Evolutionary conservation across 2,888 invertebrate genomes (phyloP).

Genomic region (Drosophila melanosoma): DNA sequence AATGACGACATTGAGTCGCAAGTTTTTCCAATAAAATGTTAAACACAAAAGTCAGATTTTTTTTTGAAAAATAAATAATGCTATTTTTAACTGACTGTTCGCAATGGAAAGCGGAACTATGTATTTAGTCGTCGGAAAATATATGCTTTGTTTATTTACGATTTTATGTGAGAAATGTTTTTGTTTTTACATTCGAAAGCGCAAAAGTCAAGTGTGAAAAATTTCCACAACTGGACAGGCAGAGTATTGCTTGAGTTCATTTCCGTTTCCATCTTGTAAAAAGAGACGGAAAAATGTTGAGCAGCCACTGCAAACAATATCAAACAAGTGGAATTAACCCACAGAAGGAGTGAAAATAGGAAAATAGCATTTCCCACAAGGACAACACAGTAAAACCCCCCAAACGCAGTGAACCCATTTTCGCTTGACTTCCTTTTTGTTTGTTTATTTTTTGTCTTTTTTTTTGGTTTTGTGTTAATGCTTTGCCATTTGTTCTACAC

Average conservation of each 20-base stretch:
- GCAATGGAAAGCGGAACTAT: conserved; percentile 28
- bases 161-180: conserved; percentile 15
- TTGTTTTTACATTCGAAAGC: conserved; percentile 26
- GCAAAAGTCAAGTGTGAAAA: conserved; percentile 40
- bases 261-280: conserved; percentile 63
- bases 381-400: not conserved
- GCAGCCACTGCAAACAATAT: conserved; percentile 47
- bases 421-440: conserved; percentile 68
- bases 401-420: conserved; percentile 61
- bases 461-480: conserved; percentile 29
- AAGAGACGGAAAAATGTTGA: conserved; percentile 38
- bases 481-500: conserved; percentile 9
- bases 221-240: conserved; percentile 17
- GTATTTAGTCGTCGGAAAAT: conserved; percentile 3
- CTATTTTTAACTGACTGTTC: conserved; percentile 47
- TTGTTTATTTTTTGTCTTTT: not conserved
- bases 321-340: conserved; percentile 44
- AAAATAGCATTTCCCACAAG: conserved; percentile 9
- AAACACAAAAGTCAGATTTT: conserved; percentile 27
- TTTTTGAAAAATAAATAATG: conserved; percentile 38
- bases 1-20: conserved; percentile 75
- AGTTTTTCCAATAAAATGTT: conserved; percentile 73
- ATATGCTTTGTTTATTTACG: conserved; percentile 37
- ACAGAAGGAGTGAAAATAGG: conserved; percentile 19
- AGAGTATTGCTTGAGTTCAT: conserved; percentile 53